Percentiles rank a stretch among this genome's conserved stretches.
These are phyloP conservation scores for Centruroides vittatus DNA, from an alignment of 1,140 invertebrate species.

Conservation along the genomic window DNA sequence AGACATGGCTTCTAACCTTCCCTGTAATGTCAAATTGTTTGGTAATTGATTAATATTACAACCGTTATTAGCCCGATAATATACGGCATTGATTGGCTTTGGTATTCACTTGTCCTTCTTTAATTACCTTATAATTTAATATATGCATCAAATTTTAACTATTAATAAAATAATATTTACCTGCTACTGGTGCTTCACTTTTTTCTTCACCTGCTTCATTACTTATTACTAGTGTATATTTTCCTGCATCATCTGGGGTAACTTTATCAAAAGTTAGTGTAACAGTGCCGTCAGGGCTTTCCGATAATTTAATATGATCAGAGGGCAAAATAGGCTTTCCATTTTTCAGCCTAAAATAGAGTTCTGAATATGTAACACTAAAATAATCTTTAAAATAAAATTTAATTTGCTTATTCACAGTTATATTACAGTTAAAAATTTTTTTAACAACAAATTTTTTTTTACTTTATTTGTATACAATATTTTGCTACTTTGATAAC, in stretches of 20 bases:
- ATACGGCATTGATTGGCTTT: too few species aligned
- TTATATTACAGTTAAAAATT: background rate
- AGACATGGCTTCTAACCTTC: too few species aligned
- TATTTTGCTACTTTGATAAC: too few species aligned
- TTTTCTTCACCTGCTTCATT: slow-evolving; percentile 35
- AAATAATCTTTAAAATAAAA: too few species aligned
- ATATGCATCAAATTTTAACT: too few species aligned
- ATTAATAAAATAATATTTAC: slow-evolving; percentile 1
- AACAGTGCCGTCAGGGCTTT: slow-evolving; percentile 56
- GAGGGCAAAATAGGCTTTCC: slow-evolving; percentile 23
- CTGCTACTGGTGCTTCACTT: slow-evolving; percentile 9
- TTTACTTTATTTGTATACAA: too few species aligned
- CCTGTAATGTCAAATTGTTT: too few species aligned
- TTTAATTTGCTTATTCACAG: slow-evolving; percentile 16
- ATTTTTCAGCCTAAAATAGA: slow-evolving; percentile 27
- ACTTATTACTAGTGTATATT: slow-evolving; percentile 37
- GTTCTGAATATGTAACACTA: background rate
- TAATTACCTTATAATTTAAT: too few species aligned
- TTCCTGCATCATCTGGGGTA: slow-evolving; percentile 41
- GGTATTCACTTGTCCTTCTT: too few species aligned
- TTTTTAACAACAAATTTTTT: too few species aligned
- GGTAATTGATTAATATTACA: too few species aligned
- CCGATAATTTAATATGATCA: slow-evolving; percentile 42
- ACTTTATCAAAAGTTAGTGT: slow-evolving; percentile 39
- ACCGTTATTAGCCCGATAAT: too few species aligned